Evolutionary conservation across 1,140 invertebrate genomes (phyloP).

Genomic region (Diuraphis noxia): DNA sequence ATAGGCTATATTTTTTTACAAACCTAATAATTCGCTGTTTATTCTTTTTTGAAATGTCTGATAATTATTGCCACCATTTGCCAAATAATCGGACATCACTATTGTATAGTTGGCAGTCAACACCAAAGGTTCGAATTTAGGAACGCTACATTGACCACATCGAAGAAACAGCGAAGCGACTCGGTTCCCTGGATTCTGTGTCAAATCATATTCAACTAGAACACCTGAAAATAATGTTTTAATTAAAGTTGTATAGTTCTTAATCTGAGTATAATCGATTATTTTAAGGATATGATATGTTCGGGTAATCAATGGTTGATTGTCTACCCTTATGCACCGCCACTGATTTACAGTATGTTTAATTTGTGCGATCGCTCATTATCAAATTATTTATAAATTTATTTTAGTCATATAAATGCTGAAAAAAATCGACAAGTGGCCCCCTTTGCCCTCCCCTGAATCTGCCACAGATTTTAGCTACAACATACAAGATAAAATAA

Average conservation of each 20-base stretch:
- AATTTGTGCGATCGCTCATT: too few relatives aligned
- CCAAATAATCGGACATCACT: conserved; percentile 63
- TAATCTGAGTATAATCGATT: too few relatives aligned
- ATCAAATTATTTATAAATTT: neutral
- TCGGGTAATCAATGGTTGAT: neutral
- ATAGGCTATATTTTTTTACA: neutral
- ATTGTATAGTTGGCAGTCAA: conserved; percentile 62
- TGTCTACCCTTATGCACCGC: too few relatives aligned
- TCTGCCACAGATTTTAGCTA: too few relatives aligned
- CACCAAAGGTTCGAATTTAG: conserved; percentile 60
- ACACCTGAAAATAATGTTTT: conserved; percentile 52
- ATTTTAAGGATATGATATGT: neutral
- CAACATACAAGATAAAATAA: neutral
- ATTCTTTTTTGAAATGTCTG: neutral
- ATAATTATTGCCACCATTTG: conserved; percentile 65
- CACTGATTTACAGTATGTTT: too few relatives aligned
- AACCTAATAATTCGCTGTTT: neutral
- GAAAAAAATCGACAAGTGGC: too few relatives aligned
- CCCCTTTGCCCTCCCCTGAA: too few relatives aligned
- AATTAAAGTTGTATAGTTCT: neutral
- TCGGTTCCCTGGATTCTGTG: conserved; percentile 61
- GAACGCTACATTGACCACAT: conserved; percentile 64
- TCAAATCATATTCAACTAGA: conserved; percentile 65
- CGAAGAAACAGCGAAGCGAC: conserved; percentile 63
- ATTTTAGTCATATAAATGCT: neutral